phyloP scores from a whole-genome alignment of 1,140 invertebrate genomes.

The Magallana angulata region DNA sequence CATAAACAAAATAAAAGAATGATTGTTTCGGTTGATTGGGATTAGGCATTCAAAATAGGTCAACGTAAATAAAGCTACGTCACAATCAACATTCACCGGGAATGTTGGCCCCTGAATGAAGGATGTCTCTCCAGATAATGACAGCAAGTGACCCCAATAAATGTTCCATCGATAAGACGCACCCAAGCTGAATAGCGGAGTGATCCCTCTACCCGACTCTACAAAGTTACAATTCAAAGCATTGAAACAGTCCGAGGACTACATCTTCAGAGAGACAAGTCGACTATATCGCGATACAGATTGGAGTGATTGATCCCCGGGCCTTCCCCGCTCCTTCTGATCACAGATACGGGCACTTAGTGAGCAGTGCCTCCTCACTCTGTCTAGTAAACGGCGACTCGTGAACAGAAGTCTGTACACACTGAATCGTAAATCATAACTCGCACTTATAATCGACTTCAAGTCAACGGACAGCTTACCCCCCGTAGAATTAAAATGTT shows the following conservation, averaged over 20 bases:
- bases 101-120: slow-evolving; percentile 12
- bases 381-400: neutral
- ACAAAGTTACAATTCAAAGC: slow-evolving; percentile 10
- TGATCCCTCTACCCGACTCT: slow-evolving; percentile 7
- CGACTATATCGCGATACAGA: neutral
- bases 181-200: neutral
- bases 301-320: neutral
- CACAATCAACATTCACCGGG: slow-evolving; percentile 18
- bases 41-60: slow-evolving; percentile 31
- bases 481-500: neutral
- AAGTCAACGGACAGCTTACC: neutral
- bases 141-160: slow-evolving; percentile 26
- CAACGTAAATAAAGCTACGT: slow-evolving; percentile 34
- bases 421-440: slow-evolving; percentile 5
- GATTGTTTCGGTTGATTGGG: slow-evolving; percentile 24
- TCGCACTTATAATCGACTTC: neutral
- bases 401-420: neutral
- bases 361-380: no score
- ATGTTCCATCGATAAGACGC: neutral
- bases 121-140: slow-evolving; percentile 12
- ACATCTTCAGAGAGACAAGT: neutral
- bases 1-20: slow-evolving; percentile 14
- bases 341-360: no score
- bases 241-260: slow-evolving; percentile 11
- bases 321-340: neutral